Evolutionary conservation across 2,888 invertebrate genomes (phyloP), one percentile per base, ranked within the genome.

Genomic region (Copidosoma aretas): DNA sequence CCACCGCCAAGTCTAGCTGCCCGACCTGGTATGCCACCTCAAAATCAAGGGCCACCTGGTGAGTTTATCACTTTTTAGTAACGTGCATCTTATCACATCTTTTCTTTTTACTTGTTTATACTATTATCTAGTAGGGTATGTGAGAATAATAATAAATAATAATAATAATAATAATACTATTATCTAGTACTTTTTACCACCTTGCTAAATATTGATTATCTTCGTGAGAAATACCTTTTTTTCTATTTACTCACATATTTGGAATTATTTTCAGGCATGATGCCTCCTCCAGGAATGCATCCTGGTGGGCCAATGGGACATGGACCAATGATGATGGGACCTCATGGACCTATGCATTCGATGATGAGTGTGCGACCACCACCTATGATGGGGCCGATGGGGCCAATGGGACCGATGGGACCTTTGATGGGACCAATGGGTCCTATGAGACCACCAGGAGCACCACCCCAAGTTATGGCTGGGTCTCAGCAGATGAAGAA

Each of bases 341-440:
- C 86, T 0, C 88, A 88, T 14, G 91, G 91, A 0, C 88, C 88
- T 77, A 87, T 89, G 86, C 89, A 88, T 19, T 91, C 91, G 0
- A 93, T 92, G 91, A 93, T 93, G 89, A 88, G 89, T 21, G 92
- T 93, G 90, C 88, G 91, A 74, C 92, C 93, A 74, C 92, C 93
- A 1, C 92, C 92, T 22, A 91, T 91, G 87, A 91, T 92, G 86
- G 91, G 91, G 1, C 90, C 89, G 87, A 91, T 92, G 86, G 91
- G 91, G 1, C 90, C 89, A 81, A 90, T 93, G 87, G 91, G 91
- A 4, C 90, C 89, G 81, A 90, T 93, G 87, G 91, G 92, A 3
- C 84, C 82, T 0, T 85, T 85, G 84, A 87, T 88, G 84, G 89
- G 89, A 0, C 88, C 86, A 0, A 89, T 89, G 88, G 89, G 89